Conservation (phyloP, 2,797 vertebrate species). For the Darevskia mixta region DNA sequence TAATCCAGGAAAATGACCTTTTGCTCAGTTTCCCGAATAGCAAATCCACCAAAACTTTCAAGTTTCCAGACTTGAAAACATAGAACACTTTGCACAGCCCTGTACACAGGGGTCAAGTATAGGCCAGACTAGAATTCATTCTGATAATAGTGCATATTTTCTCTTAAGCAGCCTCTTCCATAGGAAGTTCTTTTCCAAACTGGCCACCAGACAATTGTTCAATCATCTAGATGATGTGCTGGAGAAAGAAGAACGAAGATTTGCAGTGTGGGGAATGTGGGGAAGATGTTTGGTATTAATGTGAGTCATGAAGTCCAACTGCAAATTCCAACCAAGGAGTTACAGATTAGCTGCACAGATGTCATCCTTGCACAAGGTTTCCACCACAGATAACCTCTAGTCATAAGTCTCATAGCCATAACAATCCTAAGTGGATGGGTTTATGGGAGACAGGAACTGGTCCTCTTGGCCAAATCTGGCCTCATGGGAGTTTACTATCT, state of each 20-base stretch:
- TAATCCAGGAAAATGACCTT: constrained; percentile 1
- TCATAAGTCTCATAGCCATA: neutral
- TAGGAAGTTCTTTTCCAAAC: constrained; percentile 7
- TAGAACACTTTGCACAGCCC: neutral
- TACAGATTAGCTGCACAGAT: neutral
- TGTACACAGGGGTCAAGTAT: neutral
- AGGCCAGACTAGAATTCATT: constrained; percentile 11
- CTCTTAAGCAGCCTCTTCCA: constrained; percentile 9
- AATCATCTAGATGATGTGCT: constrained; percentile 14
- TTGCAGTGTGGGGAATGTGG: neutral
- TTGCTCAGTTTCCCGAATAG: constrained; percentile 3
- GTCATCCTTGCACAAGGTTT: neutral
- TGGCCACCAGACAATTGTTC: neutral
- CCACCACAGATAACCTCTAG: neutral
- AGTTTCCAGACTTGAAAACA: neutral
- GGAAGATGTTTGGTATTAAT: neutral
- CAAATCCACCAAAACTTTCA: neutral
- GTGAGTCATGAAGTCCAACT: neutral
- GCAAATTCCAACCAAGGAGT: neutral
- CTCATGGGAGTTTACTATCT: neutral
- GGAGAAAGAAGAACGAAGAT: neutral
- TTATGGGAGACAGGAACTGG: neutral
- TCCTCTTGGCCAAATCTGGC: neutral
- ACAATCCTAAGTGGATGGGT: neutral
- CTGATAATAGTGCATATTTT: constrained; percentile 13